phyloP scores from a whole-genome alignment of 2,888 invertebrate species.

The Trichacis sp. region DNA sequence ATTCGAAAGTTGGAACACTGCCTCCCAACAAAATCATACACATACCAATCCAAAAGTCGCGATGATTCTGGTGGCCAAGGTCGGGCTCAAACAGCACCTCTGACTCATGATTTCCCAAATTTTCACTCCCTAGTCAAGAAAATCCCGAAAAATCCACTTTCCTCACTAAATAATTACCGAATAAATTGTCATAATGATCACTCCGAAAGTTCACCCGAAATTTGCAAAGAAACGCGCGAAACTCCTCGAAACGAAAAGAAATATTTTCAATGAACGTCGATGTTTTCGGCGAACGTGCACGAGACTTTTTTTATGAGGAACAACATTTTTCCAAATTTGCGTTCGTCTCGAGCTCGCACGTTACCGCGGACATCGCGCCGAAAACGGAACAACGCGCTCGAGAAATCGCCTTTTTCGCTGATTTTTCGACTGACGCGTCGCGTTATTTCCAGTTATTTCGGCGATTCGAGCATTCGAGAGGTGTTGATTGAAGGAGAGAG shows the following conservation, averaged over 20 bases:
- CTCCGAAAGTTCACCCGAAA: too few relatives aligned
- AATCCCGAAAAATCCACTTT: too few relatives aligned
- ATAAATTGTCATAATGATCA: too few relatives aligned
- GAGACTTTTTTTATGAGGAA: slow-evolving; percentile 22
- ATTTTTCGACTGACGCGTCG: slow-evolving; percentile 28
- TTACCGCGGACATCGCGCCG: slow-evolving; percentile 1
- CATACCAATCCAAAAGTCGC: slow-evolving; percentile 64
- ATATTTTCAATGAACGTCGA: slow-evolving; percentile 4
- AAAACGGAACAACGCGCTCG: background rate
- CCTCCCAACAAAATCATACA: slow-evolving; percentile 23
- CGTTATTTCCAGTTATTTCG: slow-evolving; percentile 16
- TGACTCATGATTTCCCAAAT: slow-evolving; percentile 44
- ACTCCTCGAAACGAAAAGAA: too few relatives aligned
- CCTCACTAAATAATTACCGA: too few relatives aligned
- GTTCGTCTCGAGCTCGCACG: slow-evolving; percentile 17
- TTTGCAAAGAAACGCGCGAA: too few relatives aligned
- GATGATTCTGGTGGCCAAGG: slow-evolving; percentile 60
- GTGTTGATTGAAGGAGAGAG: background rate
- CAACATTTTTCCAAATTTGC: slow-evolving; percentile 18
- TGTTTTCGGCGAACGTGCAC: slow-evolving; percentile 10
- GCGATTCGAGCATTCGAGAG: too few relatives aligned
- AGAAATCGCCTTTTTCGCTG: background rate
- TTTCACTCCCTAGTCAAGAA: too few relatives aligned
- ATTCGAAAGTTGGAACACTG: background rate
- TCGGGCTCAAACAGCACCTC: slow-evolving; percentile 57